Evolutionary conservation across 2,888 invertebrate genomes (phyloP).

Genomic region (Tenthredo scrophulariae): DNA sequence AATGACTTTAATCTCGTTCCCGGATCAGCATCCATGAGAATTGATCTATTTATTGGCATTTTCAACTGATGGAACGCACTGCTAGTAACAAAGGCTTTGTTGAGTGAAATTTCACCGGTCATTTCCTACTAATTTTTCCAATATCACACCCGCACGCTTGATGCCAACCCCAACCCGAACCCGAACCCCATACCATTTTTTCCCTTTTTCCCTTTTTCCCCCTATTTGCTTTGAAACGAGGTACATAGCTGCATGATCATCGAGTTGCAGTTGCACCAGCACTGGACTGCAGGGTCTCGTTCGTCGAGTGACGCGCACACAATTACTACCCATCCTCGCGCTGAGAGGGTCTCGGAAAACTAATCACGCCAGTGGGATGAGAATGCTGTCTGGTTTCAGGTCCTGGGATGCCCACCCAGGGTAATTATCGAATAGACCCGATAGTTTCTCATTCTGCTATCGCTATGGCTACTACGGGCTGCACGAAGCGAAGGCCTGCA

Average conservation of each 20-base stretch:
- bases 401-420: constrained; percentile 11
- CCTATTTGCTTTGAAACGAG: constrained; percentile 2
- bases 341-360: constrained; percentile 37
- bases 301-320: constrained; percentile 17
- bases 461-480: neutral
- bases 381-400: neutral
- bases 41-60: constrained; percentile 21
- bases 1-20: constrained; percentile 2
- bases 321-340: constrained; percentile 25
- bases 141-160: neutral
- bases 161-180: neutral
- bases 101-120: constrained; percentile 48
- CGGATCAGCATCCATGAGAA: neutral
- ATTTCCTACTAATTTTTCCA: constrained; percentile 45
- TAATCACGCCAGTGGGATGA: constrained; percentile 32
- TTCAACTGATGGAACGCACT: neutral
- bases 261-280: neutral
- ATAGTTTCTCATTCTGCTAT: constrained; percentile 49
- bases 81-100: constrained; percentile 22
- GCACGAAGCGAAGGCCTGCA: neutral
- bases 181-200: neutral
- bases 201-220: neutral
- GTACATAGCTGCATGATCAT: constrained; percentile 31
- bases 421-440: constrained; percentile 51
- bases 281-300: neutral